Evolutionary conservation across 2,797 vertebrate species (phyloP), one percentile per base, ranked within the genome.

Genomic region (Molossus alvarezi): DNA sequence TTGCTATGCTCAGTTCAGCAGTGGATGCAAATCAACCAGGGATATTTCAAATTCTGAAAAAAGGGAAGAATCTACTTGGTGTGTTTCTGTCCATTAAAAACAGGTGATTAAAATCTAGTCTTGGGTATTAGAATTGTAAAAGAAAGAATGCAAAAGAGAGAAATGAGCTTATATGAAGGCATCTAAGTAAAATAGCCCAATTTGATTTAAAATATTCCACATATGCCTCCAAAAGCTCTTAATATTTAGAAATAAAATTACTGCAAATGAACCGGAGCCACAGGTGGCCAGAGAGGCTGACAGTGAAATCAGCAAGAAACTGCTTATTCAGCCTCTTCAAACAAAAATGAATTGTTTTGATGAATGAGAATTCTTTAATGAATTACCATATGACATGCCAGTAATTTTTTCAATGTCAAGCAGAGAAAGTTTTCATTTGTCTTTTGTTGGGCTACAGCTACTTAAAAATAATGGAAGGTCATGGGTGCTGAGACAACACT

Each of bases 261-360:
- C 77, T 97, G 93, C 94, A 97, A 95, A 97, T 97, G 97, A 98
- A 94, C 97, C 90, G 62, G 84, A 97, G 95, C 97, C 93, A 97
- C 98, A 98, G 98, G 98, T 97, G 65, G 12, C 95, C 95, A 57
- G 97, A 98, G 97, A 98, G 60, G 64, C 98, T 97, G 97, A 97
- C 97, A 98, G 96, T 88, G 96, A 98, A 98, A 98, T 97, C 98
- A 98, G 97, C 91, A 95, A 98, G 98, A 98, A 98, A 97, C 94
- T 98, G 98, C 98, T 98, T 98, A 98, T 98, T 98, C 98, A 97
- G 97, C 67, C 96, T 98, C 95, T 98, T 98, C 95, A 98, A 98
- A 98, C 98, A 98, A 98, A 98, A 98, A 98, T 97, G 97, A 97
- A 98, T 98, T 98, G 98, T 98, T 98, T 98, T 97, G 98, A 98